Base-by-base conservation (phyloP, 92 coral and sea anemone species). In the Palythoa grandiflora region DNA sequence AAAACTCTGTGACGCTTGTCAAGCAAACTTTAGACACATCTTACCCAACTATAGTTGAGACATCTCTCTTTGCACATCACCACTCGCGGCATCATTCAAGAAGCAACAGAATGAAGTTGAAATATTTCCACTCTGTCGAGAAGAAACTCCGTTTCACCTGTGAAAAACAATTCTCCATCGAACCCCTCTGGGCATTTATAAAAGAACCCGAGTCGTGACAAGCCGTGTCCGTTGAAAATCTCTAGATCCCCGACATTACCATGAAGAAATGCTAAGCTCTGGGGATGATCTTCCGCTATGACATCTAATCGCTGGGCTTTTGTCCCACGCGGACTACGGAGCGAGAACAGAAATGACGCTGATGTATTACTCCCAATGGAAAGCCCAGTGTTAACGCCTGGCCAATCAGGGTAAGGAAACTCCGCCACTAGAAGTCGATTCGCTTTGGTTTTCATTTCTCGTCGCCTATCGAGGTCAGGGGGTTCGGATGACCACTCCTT, bases 331-430 rank as follows among this genome's bases (percentile, higher is more conserved):
- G 86, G 76, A 51, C 86, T 81, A 2, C 86, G 75, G 14, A 81
- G 76, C 1, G 86, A 81, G 52, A 81, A 81, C 61, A 81, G 40
- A 68, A 81, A 81, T 7, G 86, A 81, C 11, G 86, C 86, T 1
- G 75, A 38, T 13, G 86, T 81, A 39, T 81, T 81, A 66, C 75
- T 66, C 12, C 86, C 86, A 16, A 81, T 44, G 2, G 75, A 65
- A 36, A 81, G 21, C 20, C 86, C 86, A 4, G 86, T 48, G 13
- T 65, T 75, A 3, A 81, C 86, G 10, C 86, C 76, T 19, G 86
- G 86, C 86, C 86, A 81, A 47, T 81, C 86, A 2, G 86, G 76
- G 39, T 65, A 81, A 2, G 86, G 86, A 59, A 65, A 81, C 86
- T 81, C 86, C 14, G 86, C 86, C 28, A 81, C 86, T 39, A 81